Evolutionary conservation across 2,113 vertebrate genomes (phyloP).

Genomic region (Actenoides hombroni): DNA sequence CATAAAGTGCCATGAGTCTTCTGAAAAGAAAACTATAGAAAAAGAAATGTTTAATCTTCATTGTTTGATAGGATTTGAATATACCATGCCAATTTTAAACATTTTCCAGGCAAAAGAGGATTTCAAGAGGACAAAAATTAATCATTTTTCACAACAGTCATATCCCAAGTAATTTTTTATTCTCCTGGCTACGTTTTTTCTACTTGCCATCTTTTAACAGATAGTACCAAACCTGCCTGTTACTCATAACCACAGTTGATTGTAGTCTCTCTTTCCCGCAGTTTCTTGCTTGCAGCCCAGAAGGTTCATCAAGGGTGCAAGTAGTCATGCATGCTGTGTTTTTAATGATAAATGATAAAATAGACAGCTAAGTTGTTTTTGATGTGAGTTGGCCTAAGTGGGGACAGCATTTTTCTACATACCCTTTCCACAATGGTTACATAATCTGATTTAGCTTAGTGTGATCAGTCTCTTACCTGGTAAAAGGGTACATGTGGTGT

Average conservation of each 20-base stretch:
- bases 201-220: background rate
- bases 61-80: background rate
- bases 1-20: background rate
- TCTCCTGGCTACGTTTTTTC: background rate
- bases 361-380: background rate
- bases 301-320: background rate
- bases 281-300: background rate
- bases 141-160: background rate
- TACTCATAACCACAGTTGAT: background rate
- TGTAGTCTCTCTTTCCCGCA: background rate
- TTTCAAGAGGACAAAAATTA: background rate
- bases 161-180: background rate
- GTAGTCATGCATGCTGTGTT: background rate
- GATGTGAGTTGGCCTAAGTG: background rate
- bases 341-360: background rate
- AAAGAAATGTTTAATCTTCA: background rate
- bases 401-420: rapidly evolving
- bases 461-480: background rate
- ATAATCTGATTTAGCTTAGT: background rate
- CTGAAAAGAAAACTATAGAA: background rate
- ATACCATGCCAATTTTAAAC: background rate
- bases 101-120: background rate
- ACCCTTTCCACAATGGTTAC: background rate
- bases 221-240: background rate
- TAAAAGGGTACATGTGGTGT: background rate